Base-by-base conservation (phyloP, 2,797 vertebrate genomes). In the Trematomus bernacchii region DNA sequence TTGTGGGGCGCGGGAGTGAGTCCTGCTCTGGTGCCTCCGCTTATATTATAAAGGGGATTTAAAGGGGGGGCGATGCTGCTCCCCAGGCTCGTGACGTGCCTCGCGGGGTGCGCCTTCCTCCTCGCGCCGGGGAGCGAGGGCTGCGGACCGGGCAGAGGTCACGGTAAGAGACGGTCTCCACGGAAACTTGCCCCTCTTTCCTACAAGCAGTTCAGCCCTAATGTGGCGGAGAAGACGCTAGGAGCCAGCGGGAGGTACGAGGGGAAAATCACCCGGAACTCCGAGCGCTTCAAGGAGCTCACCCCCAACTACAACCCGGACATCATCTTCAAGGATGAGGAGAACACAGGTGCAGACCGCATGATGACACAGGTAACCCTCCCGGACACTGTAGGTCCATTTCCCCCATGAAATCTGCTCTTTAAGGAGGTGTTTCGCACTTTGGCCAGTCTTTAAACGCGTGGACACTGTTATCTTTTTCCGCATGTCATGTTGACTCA, bases 271-370 rank as follows among this genome's bases (percentile, higher is more conserved):
- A 96, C 96, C 66, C 95, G 97, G 52, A 96, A 89, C 94, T 97
- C 97, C 0, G 97, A 98, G 87, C 96, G 97, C 92, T 99, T 98
- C 95, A 97, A 96, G 94, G 97, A 98, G 89, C 97, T 98, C 80
- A 97, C 95, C 71, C 97, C 97, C 18, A 98, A 99, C 94, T 99
- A 98, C 94, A 99, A 98, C 87, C 97, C 97, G 37, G 97, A 98
- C 95, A 98, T 99, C 95, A 97, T 98, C 94, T 99, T 99, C 93
- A 98, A 99, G 92, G 97, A 99, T 94, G 97, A 99, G 94, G 97
- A 99, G 95, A 98, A 97, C 93, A 97, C 96, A 70, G 97, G 97
- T 79, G 97, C 96, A 58, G 96, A 97, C 92, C 95, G 97, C 77
- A 96, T 97, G 87, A 97, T 98, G 97, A 97, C 97, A 60, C 97